Evolutionary conservation across 2,888 invertebrate genomes (phyloP).

Genomic region (Cataglyphis cursor): DNA sequence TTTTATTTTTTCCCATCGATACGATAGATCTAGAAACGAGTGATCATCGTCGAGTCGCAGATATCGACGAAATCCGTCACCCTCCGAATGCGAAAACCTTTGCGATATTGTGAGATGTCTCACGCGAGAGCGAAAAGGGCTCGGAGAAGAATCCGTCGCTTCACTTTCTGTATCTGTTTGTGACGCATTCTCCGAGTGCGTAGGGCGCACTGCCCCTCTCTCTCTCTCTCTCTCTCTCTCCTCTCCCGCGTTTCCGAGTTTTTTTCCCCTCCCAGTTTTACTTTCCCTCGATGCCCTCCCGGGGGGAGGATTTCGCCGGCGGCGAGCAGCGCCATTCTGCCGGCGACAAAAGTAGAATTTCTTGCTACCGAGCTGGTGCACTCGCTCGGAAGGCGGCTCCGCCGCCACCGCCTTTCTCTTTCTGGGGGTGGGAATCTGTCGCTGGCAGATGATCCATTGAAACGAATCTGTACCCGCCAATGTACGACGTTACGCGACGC

Average conservation of each 20-base stretch:
- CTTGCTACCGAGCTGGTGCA: constrained; percentile 71
- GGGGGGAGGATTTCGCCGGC: constrained; percentile 30
- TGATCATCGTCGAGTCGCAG: constrained; percentile 20
- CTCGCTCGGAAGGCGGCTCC: constrained; percentile 71
- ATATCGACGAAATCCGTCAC: constrained; percentile 41
- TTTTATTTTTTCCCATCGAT: neutral
- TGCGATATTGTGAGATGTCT: constrained; percentile 17
- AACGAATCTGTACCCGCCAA: constrained; percentile 70
- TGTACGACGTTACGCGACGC: constrained; percentile 48
- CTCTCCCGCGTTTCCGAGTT: constrained; percentile 1
- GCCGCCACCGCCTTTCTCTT: constrained; percentile 40
- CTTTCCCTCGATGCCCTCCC: constrained; percentile 53
- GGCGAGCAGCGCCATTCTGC: constrained; percentile 68
- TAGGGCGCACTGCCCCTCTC: constrained; percentile 37
- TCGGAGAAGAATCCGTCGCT: constrained; percentile 3
- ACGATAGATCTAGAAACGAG: constrained; percentile 30
- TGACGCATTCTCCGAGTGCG: constrained; percentile 71
- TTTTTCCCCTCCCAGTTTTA: constrained; percentile 32
- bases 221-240: constrained; percentile 41
- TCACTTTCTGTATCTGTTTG: constrained; percentile 68
- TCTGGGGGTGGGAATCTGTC: constrained; percentile 74
- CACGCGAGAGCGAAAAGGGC: neutral
- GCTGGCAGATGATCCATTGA: constrained; percentile 81
- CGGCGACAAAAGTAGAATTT: constrained; percentile 81
- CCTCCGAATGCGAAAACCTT: constrained; percentile 29